Evolutionary conservation across 2,888 invertebrate species (phyloP).

Genomic region (Brachypalpus laphriformis): DNA sequence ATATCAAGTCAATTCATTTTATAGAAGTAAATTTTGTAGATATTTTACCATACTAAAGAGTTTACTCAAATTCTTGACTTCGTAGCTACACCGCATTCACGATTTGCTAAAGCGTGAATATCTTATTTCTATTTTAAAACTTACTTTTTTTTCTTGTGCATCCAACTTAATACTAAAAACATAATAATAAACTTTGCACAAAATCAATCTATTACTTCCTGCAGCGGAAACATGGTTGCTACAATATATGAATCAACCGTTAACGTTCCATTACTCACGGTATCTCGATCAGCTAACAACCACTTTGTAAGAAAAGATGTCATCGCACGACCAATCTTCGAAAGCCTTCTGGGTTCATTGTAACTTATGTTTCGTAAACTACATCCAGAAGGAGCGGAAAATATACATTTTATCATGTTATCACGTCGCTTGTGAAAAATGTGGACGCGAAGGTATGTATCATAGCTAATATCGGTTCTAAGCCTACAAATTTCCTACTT

Average conservation of each 20-base stretch:
- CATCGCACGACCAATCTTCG: not conserved
- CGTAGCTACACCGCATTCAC: no score
- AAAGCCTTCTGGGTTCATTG: slow-evolving; percentile 79
- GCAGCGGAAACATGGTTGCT: no score
- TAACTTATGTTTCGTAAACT: slow-evolving; percentile 78
- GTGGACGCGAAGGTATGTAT: slow-evolving; percentile 64
- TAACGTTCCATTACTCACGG: not conserved
- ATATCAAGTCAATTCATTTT: no score
- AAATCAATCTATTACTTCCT: no score
- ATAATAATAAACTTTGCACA: no score
- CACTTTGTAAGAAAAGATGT: slow-evolving; percentile 30
- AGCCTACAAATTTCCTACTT: not conserved
- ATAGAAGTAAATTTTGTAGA: no score
- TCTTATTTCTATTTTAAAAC: no score
- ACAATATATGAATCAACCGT: not conserved
- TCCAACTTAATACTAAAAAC: no score
- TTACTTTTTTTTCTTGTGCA: no score
- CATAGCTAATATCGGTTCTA: not conserved
- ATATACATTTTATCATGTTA: slow-evolving; percentile 79
- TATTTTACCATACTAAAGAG: no score
- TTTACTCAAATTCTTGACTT: no score
- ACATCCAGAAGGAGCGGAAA: slow-evolving; percentile 61
- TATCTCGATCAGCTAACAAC: not conserved
- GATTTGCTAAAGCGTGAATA: no score
- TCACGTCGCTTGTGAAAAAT: slow-evolving; percentile 77